phyloP scores from a whole-genome alignment of 1,140 invertebrate species.

The Aphelenchoides besseyi region DNA sequence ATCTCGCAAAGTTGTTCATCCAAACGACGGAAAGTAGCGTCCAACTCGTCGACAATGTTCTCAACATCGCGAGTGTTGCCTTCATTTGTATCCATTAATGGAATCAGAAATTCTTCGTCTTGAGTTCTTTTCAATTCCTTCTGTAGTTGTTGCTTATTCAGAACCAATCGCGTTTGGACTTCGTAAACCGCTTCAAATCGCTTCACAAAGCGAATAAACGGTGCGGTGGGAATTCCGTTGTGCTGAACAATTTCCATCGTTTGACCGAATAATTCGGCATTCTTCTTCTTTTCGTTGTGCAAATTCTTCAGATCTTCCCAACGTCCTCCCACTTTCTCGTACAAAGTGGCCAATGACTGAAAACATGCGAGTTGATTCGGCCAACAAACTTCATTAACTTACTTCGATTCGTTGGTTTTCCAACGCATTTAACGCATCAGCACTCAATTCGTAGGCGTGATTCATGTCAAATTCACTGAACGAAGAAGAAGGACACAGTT shows the following conservation, averaged over 20 bases:
- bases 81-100: conserved; percentile 13
- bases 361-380: neutral
- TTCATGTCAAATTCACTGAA: conserved; percentile 5
- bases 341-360: conserved; percentile 1
- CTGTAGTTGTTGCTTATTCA: conserved; percentile 6
- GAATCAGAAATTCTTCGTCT: conserved; percentile 13
- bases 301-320: conserved; percentile 24
- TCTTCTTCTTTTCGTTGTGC: conserved; percentile 19
- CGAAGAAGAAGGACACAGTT: neutral
- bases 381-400: conserved; percentile 10
- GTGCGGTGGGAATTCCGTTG: neutral
- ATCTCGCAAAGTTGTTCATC: conserved; percentile 10
- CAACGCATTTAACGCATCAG: conserved; percentile 13
- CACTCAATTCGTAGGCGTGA: conserved; percentile 4
- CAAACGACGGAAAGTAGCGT: conserved; percentile 4
- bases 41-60: conserved; percentile 13
- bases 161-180: conserved; percentile 15
- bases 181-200: conserved; percentile 20
- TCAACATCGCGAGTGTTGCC: conserved; percentile 5
- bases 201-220: conserved; percentile 19
- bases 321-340: conserved; percentile 8
- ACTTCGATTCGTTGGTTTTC: conserved; percentile 20
- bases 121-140: conserved; percentile 2
- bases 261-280: conserved; percentile 16
- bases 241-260: conserved; percentile 12